A percentile compares a stretch with the other conserved stretches of the same genome.
Evolutionary conservation across 2,888 invertebrate genomes (phyloP).

Genomic region (Chironomus riparius): DNA sequence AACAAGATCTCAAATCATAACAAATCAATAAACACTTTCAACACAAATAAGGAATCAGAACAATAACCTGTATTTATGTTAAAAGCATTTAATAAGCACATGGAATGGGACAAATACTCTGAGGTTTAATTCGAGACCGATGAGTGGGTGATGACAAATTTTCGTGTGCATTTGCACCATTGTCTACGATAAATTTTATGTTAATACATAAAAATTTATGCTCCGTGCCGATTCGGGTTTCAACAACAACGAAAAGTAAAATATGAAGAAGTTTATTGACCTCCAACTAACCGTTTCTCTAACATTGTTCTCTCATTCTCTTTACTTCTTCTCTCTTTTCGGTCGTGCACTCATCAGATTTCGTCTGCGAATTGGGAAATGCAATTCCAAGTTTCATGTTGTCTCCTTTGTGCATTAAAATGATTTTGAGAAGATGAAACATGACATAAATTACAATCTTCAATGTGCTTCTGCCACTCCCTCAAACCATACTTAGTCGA

Average conservation of each 20-base stretch:
- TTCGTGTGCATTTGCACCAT: not conserved
- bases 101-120: not conserved
- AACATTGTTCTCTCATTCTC: not conserved
- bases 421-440: not conserved
- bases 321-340: not conserved
- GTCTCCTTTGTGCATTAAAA: too few species aligned
- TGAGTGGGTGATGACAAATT: conserved; percentile 21
- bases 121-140: not conserved
- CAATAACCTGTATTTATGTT: too few species aligned
- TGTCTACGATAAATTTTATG: conserved; percentile 1
- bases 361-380: conserved; percentile 18
- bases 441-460: not conserved
- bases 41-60: too few species aligned
- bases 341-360: conserved; percentile 4
- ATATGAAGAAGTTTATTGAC: conserved; percentile 6
- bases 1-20: too few species aligned
- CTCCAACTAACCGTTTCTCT: not conserved
- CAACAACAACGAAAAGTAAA: not conserved
- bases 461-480: not conserved
- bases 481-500: not conserved
- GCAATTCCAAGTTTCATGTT: conserved; percentile 6
- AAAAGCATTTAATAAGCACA: too few species aligned
- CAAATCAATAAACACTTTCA: too few species aligned
- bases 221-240: not conserved
- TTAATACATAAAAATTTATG: conserved; percentile 8